Evolutionary conservation across 2,888 invertebrate genomes (phyloP).

Genomic region (Athrips mouffetella): DNA sequence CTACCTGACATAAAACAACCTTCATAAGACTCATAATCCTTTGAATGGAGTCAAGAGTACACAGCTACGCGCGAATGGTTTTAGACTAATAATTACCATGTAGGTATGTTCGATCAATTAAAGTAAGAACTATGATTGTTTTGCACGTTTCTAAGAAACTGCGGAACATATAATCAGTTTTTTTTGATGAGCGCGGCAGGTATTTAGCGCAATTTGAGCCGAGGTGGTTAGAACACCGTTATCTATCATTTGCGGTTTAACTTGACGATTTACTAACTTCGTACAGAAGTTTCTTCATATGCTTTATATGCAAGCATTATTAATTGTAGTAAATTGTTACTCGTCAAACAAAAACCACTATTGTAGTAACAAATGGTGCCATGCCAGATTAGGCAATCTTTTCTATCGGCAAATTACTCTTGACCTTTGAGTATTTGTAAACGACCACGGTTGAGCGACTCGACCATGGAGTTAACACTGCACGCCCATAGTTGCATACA

Average conservation of each 20-base stretch:
- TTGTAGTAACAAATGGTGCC: conserved; percentile 5
- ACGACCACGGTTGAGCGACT: conserved; percentile 13
- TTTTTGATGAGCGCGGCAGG: conserved; percentile 23
- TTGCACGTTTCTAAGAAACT: conserved; percentile 30
- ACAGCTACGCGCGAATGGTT: conserved; percentile 34
- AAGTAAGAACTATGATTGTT: conserved; percentile 36
- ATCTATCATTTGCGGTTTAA: conserved; percentile 7
- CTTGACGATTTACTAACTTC: too few relatives aligned
- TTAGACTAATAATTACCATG: conserved; percentile 36
- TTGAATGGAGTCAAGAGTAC: conserved; percentile 12
- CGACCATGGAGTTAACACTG: conserved; percentile 9
- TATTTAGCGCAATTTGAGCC: conserved; percentile 31
- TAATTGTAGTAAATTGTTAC: neutral
- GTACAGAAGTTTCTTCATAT: too few relatives aligned
- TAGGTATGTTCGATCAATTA: conserved; percentile 42
- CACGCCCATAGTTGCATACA: neutral
- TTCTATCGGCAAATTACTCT: conserved; percentile 17
- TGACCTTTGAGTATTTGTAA: conserved; percentile 18
- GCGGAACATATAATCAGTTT: conserved; percentile 31
- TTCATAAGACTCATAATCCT: conserved; percentile 25
- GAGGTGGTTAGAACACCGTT: conserved; percentile 14
- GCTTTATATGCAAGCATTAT: neutral
- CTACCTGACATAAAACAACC: conserved; percentile 17
- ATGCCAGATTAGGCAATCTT: conserved; percentile 17
- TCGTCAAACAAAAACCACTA: neutral